Percentiles rank a stretch among this genome's conserved stretches.
Evolutionary conservation across 2,888 invertebrate species (phyloP).

Genomic region (Tetragonisca angustula): DNA sequence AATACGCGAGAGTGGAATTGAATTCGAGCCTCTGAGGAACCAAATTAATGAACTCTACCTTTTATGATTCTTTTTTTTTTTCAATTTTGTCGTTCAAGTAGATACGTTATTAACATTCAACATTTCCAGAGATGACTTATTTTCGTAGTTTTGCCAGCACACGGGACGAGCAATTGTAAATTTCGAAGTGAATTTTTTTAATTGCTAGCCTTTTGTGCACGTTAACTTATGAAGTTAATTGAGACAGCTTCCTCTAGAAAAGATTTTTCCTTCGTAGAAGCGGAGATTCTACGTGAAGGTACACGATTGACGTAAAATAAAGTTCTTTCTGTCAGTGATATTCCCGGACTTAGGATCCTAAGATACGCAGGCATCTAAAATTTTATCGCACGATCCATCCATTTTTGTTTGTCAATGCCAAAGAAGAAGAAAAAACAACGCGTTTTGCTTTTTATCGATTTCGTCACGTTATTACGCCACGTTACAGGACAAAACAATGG

Average conservation of each 20-base stretch:
- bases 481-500: not conserved
- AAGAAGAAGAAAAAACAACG: not conserved
- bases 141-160: not conserved
- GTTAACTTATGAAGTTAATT: too few relatives aligned
- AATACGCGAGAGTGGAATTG: too few relatives aligned
- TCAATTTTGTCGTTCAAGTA: not conserved
- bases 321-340: not conserved
- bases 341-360: not conserved
- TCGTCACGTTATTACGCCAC: not conserved
- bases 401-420: not conserved
- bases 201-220: not conserved
- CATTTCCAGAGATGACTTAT: not conserved
- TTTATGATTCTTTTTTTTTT: not conserved
- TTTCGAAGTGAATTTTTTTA: not conserved
- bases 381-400: not conserved
- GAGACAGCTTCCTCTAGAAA: too few relatives aligned
- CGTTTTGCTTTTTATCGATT: not conserved
- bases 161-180: not conserved
- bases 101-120: not conserved
- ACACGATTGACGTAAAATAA: not conserved
- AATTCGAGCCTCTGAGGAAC: too few relatives aligned
- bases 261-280: too few relatives aligned
- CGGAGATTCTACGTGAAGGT: too few relatives aligned
- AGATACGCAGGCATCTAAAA: not conserved
- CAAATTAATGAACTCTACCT: not conserved